Conservation (phyloP, 2,888 invertebrate genomes). For the Cheilosia scutellata region DNA sequence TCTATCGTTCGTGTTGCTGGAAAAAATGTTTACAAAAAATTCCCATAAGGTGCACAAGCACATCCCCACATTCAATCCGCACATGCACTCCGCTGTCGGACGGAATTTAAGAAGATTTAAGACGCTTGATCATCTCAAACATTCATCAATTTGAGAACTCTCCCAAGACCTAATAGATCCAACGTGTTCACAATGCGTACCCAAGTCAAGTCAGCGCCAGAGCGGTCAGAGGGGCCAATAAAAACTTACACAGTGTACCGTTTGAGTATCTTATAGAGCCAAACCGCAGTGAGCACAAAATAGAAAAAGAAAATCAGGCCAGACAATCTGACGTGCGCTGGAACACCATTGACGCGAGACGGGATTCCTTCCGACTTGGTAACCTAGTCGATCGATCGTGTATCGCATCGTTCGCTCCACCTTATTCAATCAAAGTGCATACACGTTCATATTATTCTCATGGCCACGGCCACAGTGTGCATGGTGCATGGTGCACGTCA, state of each 20-base stretch:
- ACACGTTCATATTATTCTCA: constrained; percentile 71
- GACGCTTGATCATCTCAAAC: constrained; percentile 55
- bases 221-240: background rate
- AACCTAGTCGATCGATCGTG: constrained; percentile 67
- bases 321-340: constrained; percentile 70
- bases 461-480: constrained; percentile 38
- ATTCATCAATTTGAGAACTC: constrained; percentile 58
- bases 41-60: constrained; percentile 53
- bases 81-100: constrained; percentile 19
- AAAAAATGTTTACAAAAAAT: constrained; percentile 44
- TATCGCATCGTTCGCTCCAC: constrained; percentile 65
- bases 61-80: constrained; percentile 22
- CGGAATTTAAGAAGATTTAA: constrained; percentile 52
- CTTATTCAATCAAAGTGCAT: constrained; percentile 67
- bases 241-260: constrained; percentile 69
- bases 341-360: constrained; percentile 68
- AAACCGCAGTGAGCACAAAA: constrained; percentile 7
- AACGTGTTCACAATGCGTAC: constrained; percentile 41
- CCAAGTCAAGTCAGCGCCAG: constrained; percentile 19
- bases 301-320: constrained; percentile 66
- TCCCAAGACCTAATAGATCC: constrained; percentile 33
- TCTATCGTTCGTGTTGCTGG: constrained; percentile 11
- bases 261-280: constrained; percentile 41
- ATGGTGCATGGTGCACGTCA: constrained; percentile 42
- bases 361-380: constrained; percentile 73